Percentiles rank a stretch among this genome's conserved stretches.
Evolutionary conservation across 2,888 invertebrate species (phyloP).

Genomic region (Stegana nigrithorax): DNA sequence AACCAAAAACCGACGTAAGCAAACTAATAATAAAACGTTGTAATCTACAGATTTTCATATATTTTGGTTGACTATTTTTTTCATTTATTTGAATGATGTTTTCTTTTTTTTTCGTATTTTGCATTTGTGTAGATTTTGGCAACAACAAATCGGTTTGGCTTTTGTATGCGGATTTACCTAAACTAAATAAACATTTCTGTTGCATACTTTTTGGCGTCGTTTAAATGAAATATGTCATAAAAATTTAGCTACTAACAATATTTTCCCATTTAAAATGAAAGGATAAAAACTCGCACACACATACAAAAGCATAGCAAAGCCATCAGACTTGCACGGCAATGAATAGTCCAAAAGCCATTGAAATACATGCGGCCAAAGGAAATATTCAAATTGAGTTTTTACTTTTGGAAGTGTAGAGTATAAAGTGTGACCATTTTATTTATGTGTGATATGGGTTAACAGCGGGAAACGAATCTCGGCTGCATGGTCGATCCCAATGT

Average conservation of each 20-base stretch:
- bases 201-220: neutral
- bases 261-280: neutral
- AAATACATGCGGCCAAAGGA: too few relatives aligned
- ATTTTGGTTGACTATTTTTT: constrained; percentile 11
- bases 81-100: neutral
- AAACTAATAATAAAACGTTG: constrained; percentile 2
- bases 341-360: too few relatives aligned
- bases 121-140: neutral
- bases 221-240: constrained; percentile 32
- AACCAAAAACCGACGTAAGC: neutral
- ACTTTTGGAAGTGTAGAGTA: too few relatives aligned
- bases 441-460: too few relatives aligned
- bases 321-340: too few relatives aligned
- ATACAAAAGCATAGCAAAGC: too few relatives aligned
- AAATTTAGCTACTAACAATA: constrained; percentile 16
- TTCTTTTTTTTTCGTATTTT: neutral
- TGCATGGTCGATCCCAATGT: too few relatives aligned
- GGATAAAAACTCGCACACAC: too few relatives aligned
- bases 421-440: too few relatives aligned
- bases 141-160: too few relatives aligned
- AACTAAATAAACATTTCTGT: neutral
- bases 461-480: too few relatives aligned
- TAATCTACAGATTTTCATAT: constrained; percentile 19
- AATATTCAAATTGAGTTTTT: too few relatives aligned
- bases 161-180: neutral